phyloP scores from a whole-genome alignment of 2,888 invertebrate species.

The Malthinus flaveolus region DNA sequence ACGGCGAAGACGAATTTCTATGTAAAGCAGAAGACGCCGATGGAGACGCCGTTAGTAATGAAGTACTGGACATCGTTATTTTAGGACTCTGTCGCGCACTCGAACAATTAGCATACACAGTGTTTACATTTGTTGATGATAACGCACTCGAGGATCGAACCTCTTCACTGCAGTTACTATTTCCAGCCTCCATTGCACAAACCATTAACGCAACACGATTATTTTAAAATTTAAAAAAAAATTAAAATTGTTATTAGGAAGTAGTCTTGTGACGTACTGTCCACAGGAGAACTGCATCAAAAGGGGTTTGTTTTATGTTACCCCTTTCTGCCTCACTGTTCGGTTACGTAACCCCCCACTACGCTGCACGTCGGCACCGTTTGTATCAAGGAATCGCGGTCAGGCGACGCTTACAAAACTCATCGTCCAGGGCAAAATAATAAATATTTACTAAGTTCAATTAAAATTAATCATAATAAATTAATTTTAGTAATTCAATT shows the following conservation, averaged over 20 bases:
- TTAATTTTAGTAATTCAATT: too few species aligned
- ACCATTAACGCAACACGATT: conserved; percentile 37
- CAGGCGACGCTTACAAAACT: conserved; percentile 7
- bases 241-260: conserved; percentile 24
- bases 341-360: conserved; percentile 34
- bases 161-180: conserved; percentile 36
- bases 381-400: conserved; percentile 16
- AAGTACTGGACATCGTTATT: conserved; percentile 37
- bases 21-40: conserved; percentile 51
- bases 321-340: conserved; percentile 39
- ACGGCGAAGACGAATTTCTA: conserved; percentile 56
- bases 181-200: conserved; percentile 43
- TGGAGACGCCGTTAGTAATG: conserved; percentile 45
- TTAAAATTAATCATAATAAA: not conserved
- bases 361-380: conserved; percentile 18
- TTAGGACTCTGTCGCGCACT: conserved; percentile 40
- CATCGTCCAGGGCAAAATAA: conserved; percentile 12
- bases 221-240: conserved; percentile 9
- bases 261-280: conserved; percentile 41
- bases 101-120: conserved; percentile 39
- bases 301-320: conserved; percentile 51
- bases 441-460: conserved; percentile 3
- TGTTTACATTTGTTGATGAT: conserved; percentile 26
- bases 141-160: conserved; percentile 38
- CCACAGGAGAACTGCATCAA: conserved; percentile 48